Evolutionary conservation across 23 tunicate species (phyloP), one percentile per base, ranked within the genome.

Genomic region (Ciona savignyi): DNA sequence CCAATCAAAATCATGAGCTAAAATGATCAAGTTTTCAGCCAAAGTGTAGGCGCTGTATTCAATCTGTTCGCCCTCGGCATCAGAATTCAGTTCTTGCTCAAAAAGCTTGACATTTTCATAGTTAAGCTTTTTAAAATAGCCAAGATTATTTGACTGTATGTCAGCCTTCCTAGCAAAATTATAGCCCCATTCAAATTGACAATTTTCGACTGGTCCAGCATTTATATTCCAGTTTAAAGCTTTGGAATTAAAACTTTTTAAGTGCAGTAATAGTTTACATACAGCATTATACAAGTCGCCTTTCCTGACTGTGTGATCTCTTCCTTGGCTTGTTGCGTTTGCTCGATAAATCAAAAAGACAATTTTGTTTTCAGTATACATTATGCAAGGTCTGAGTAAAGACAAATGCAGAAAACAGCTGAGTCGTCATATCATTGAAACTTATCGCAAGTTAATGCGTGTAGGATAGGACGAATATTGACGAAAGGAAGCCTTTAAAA

Each of bases 1-100:
- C 90, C 90, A 85, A 15, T 67, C 62, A 78, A 76, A 85, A 73
- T 85, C 90, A 78, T 85, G 90, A 3, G 77, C 80, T 1, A 85
- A 65, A 1, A 75, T 64, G 22, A 61, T 70, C 23, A 85, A 60
- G 32, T 67, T 78, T 15, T 78, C 75, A 0, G 42, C 35, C 60
- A 85, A 68, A 0, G 75, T 72, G 56, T 85, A 83, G 0, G 90
- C 66, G 42, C 63, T 65, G n/a, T 34, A 72, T 20, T 72, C 66
- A 2, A 33, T 51, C 4, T 30, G 51, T 27, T 85, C 83, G 32
- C 32, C 70, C n/a, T n/a, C n/a, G 27, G 29, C 69, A 49, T 35
- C 51, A 32, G 28, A 73, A 2, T 72, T 32, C 0, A 85, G 26
- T 65, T n/a, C n/a, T n/a, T n/a, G n/a, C n/a, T n/a, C n/a, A n/a